Evolutionary conservation across 2,888 invertebrate genomes (phyloP).

Genomic region (Synergus itoensis): DNA sequence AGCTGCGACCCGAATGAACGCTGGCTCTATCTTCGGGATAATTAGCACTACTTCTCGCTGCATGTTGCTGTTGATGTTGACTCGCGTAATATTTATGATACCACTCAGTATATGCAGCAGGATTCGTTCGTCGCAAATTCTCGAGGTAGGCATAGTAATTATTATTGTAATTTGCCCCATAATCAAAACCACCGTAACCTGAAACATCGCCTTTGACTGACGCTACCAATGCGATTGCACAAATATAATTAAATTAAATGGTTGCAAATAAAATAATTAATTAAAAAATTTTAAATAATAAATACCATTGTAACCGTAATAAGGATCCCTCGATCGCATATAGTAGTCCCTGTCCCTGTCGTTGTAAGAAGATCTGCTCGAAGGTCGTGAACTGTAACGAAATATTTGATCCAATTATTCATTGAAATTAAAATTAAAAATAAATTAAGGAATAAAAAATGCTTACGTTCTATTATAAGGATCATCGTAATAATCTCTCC

Average conservation of each 20-base stretch:
- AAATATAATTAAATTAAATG: conserved; percentile 1
- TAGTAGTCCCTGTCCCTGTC: conserved; percentile 74
- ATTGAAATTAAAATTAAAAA: conserved; percentile 9
- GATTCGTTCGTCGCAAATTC: conserved; percentile 87
- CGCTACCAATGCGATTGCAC: background rate
- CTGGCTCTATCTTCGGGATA: conserved; percentile 85
- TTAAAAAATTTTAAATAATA: background rate
- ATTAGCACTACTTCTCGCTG: conserved; percentile 66
- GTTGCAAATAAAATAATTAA: conserved; percentile 16
- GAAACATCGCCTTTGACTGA: conserved; percentile 27
- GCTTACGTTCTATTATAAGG: conserved; percentile 70
- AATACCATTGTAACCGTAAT: conserved; percentile 72
- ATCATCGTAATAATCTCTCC: conserved; percentile 74
- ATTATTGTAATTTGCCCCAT: conserved; percentile 69
- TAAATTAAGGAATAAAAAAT: background rate
- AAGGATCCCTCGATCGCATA: conserved; percentile 70
- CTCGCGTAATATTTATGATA: conserved; percentile 86
- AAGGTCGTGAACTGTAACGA: conserved; percentile 72
- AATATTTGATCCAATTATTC: background rate
- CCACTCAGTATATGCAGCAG: conserved; percentile 88
- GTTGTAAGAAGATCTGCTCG: conserved; percentile 76
- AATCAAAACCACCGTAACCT: conserved; percentile 71
- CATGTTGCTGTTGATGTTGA: conserved; percentile 68
- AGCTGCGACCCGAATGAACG: conserved; percentile 91
- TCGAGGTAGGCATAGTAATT: conserved; percentile 86